Evolutionary conservation across 92 coral and sea anemone species (phyloP), one percentile per base, ranked within the genome.

Genomic region (Paramuricea clavata): DNA sequence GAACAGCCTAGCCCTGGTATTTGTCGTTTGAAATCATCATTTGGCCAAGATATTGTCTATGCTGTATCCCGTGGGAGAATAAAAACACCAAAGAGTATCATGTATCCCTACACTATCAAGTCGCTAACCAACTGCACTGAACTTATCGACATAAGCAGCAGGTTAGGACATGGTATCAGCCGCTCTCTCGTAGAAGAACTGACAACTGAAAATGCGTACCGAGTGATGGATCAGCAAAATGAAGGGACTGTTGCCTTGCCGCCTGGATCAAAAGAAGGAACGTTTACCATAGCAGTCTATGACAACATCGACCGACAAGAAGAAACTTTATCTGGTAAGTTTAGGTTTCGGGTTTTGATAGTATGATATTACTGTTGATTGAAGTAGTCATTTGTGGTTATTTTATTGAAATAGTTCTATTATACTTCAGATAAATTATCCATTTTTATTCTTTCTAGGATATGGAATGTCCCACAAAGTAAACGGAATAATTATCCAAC

Each of bases 141-240:
- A 35, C 71, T 92, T 1, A 82, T 89, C 9, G 86, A 86, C 39
- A 85, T 92, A 44, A 32, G 88, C 13, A 86, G 89, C 90, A 68
- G 89, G 15, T 92, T 87, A 42, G 92, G 92, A 42, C 94, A 92
- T 54, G 91, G 89, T 74, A 49, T 89, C 54, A 84, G 87, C 13
- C 81, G 88, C 80, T 89, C 91, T 59, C 92, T 89, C 64, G 82
- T 89, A 22, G 92, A 93, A 70, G 95, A 93, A 69, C 75, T 90
- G 54, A 47, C 73, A 49, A 91, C 91, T 26, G 90, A 93, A 0
- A 82, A 90, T 23, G 89, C 91, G 52, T 65, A 72, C 22, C 69
- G 69, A 81, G 86, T 88, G 76, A 70, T 91, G 81, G 92, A 88
- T 43, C 26, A 60, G 60, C 42, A 73, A 73, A 76, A 85, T 74